A percentile compares a stretch with the other conserved stretches of the same genome.
Evolutionary conservation across 2,113 vertebrate species (phyloP).

Genomic region (Capreolus pygargus): DNA sequence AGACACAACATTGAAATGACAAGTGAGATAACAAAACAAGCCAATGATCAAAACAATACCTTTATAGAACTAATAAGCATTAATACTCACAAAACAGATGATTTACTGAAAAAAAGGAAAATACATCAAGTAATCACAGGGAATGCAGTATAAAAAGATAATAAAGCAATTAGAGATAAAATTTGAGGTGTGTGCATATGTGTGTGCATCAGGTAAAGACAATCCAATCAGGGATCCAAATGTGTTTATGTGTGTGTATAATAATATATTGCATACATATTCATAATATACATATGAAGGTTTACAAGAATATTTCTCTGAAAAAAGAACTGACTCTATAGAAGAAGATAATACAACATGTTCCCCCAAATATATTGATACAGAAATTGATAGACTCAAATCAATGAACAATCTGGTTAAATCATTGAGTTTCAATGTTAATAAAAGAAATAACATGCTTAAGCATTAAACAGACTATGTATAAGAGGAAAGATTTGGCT

Average conservation of each 20-base stretch:
- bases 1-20: background rate
- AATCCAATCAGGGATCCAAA: background rate
- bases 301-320: background rate
- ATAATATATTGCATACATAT: background rate
- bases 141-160: background rate
- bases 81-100: background rate
- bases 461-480: background rate
- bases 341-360: background rate
- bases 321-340: background rate
- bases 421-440: background rate
- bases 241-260: background rate
- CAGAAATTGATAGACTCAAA: background rate
- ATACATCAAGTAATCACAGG: background rate
- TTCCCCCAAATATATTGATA: background rate
- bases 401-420: background rate
- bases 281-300: background rate
- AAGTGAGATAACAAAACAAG: background rate
- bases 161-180: slow-evolving; percentile 11
- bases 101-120: background rate
- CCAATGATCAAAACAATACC: background rate
- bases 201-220: background rate
- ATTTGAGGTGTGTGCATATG: background rate
- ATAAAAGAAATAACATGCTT: background rate
- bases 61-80: background rate
- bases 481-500: background rate